These are phyloP conservation scores for Acanthosepion pharaonis DNA, from an alignment of 2,888 invertebrate genomes.

Conservation along the genomic window DNA sequence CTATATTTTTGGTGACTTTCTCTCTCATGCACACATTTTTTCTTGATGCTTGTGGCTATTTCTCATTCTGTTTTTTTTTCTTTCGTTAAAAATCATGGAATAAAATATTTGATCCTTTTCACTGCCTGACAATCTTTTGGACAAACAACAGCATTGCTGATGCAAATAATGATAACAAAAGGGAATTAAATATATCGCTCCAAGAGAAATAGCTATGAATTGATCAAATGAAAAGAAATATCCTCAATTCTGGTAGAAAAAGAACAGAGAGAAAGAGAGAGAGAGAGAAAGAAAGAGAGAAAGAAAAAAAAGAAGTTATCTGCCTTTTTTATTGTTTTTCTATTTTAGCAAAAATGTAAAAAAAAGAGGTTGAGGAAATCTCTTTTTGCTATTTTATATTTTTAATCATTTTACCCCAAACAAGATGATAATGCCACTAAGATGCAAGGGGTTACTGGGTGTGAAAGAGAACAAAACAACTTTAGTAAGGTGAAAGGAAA, in stretches of 20 bases:
- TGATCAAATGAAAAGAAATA: neutral
- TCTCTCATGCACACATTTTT: neutral
- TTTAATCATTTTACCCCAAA: too few relatives aligned
- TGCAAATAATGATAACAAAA: neutral
- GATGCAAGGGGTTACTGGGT: too few relatives aligned
- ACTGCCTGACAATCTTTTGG: neutral
- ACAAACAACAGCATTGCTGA: neutral
- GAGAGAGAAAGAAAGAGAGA: neutral
- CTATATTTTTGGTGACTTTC: neutral
- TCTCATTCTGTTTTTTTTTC: neutral
- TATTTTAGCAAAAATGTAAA: too few relatives aligned
- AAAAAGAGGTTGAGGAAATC: too few relatives aligned
- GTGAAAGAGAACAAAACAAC: too few relatives aligned
- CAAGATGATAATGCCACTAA: too few relatives aligned
- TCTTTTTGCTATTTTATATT: too few relatives aligned
- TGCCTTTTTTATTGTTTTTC: too few relatives aligned
- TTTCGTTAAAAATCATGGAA: neutral
- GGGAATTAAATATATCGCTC: neutral
- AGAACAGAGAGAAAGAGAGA: neutral
- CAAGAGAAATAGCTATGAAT: neutral
- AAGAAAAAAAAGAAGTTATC: too few relatives aligned
- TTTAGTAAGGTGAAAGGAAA: too few relatives aligned
- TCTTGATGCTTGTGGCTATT: neutral
- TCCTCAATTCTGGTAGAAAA: neutral
- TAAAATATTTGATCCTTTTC: neutral